Conservation (phyloP, 2,797 vertebrate genomes). For the Typhlichthys eigenmanni region DNA sequence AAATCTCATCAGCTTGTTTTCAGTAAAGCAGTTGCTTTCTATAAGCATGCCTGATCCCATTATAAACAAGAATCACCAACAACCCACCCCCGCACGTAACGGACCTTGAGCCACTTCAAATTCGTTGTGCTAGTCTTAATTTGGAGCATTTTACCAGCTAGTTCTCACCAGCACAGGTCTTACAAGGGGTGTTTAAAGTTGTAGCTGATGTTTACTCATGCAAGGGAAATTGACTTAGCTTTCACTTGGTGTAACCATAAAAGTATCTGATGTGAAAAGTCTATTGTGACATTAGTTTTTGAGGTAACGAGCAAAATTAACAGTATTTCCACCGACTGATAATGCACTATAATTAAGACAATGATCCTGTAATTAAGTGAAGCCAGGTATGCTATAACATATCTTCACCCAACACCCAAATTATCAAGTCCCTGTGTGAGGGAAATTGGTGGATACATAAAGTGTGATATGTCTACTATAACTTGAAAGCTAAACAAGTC, state of each 20-base stretch:
- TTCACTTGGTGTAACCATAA: conserved; percentile 21
- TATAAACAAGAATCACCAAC: conserved; percentile 10
- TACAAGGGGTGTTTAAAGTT: conserved; percentile 33
- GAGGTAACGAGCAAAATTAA: conserved; percentile 58
- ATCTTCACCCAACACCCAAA: conserved; percentile 11
- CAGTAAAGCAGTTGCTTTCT: not conserved
- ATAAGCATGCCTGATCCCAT: not conserved
- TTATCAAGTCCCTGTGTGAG: conserved; percentile 5
- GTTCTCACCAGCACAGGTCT: conserved; percentile 3
- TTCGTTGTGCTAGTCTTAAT: conserved; percentile 14
- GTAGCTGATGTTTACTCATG: conserved; percentile 31
- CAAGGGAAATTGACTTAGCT: conserved; percentile 42
- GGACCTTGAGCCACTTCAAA: conserved; percentile 4
- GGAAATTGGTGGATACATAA: conserved; percentile 17
- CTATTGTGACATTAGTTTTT: conserved; percentile 47
- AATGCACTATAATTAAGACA: conserved; percentile 70
- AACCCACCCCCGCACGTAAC: conserved; percentile 7
- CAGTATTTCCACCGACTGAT: conserved; percentile 59
- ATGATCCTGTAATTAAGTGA: conserved; percentile 65
- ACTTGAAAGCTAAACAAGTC: conserved; percentile 21
- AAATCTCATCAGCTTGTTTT: too few relatives aligned
- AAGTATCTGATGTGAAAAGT: conserved; percentile 25
- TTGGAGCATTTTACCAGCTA: conserved; percentile 17
- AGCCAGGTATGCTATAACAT: conserved; percentile 53
- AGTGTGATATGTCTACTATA: conserved; percentile 17